Conservation (phyloP, 2,797 vertebrate species). For the Esox lucius region DNA sequence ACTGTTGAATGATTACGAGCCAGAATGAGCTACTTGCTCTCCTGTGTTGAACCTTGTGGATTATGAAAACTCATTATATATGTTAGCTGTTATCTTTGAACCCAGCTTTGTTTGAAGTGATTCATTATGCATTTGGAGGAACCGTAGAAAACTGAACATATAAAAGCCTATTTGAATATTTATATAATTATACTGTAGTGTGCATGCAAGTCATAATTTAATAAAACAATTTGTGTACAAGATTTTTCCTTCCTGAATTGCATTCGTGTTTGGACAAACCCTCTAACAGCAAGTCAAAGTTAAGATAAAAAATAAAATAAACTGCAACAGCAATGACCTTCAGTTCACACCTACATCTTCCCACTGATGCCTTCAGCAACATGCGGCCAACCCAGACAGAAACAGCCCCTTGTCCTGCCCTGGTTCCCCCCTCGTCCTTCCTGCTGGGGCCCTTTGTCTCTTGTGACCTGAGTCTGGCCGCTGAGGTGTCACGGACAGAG, state of each 20-base stretch:
- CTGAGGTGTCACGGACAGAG: constrained; percentile 22
- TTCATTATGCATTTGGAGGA: constrained; percentile 31
- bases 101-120: constrained; percentile 23
- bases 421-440: background rate
- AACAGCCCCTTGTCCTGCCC: background rate
- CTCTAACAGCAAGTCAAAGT: background rate
- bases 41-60: background rate
- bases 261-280: background rate
- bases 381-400: constrained; percentile 3
- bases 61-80: background rate
- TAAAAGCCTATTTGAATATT: constrained; percentile 31
- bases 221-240: constrained; percentile 18
- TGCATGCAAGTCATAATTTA: constrained; percentile 31
- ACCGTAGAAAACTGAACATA: constrained; percentile 23
- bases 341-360: constrained; percentile 2
- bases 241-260: background rate
- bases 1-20: background rate
- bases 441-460: constrained; percentile 13
- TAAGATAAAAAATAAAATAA: background rate
- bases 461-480: constrained; percentile 13
- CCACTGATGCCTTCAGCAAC: constrained; percentile 6
- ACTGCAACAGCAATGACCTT: background rate
- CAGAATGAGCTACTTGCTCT: background rate
- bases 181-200: constrained; percentile 25
- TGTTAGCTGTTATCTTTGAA: constrained; percentile 8